Percentiles rank a stretch among this genome's conserved stretches.
These are phyloP conservation scores for Hormiphora californensis DNA, from an alignment of 37 sponge, comb jelly and placozoan genomes.

Conservation along the genomic window DNA sequence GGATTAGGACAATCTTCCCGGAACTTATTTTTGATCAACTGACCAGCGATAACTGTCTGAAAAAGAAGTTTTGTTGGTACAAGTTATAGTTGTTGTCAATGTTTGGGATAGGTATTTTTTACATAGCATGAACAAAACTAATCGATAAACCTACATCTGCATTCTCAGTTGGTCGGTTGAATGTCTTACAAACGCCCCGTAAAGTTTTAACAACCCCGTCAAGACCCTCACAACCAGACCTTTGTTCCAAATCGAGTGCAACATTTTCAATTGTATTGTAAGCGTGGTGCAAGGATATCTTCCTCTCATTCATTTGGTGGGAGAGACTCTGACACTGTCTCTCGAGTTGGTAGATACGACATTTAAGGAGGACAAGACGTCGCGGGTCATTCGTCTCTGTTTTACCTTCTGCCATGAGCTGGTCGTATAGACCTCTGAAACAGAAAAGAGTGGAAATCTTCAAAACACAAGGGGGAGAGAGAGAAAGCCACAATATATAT, in stretches of 20 bases:
- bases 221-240: neutral
- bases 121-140: too few relatives aligned
- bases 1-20: neutral
- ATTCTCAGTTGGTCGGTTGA: constrained; percentile 10
- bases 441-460: too few relatives aligned
- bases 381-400: constrained; percentile 33
- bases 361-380: neutral
- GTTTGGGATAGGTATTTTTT: too few relatives aligned
- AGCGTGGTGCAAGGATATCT: neutral
- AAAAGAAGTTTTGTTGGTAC: neutral
- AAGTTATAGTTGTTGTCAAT: too few relatives aligned
- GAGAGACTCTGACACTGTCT: constrained; percentile 22
- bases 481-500: too few relatives aligned
- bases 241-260: neutral
- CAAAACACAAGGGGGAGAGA: too few relatives aligned
- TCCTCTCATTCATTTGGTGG: constrained; percentile 28
- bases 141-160: too few relatives aligned
- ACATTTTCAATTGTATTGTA: neutral
- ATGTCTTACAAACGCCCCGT: neutral
- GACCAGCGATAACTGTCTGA: neutral
- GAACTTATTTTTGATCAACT: neutral
- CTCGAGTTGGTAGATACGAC: neutral
- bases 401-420: neutral
- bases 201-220: neutral
- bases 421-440: constrained; percentile 11